These are phyloP conservation scores for Drymonia ruficornis DNA, from an alignment of 2,888 invertebrate species.

Conservation along the genomic window DNA sequence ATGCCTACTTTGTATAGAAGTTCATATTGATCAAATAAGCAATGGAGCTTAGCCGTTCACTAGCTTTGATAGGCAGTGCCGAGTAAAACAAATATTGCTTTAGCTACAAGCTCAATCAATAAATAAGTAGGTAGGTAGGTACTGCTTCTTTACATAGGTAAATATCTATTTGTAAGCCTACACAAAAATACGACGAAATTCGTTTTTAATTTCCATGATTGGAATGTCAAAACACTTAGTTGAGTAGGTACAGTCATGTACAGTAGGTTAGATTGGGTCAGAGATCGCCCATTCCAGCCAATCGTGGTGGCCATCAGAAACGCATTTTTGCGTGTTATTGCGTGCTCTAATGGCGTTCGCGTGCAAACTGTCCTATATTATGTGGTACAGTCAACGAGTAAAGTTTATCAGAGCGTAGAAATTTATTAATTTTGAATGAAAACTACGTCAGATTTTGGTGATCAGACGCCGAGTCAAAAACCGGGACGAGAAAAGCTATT, in stretches of 20 bases:
- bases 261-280: constrained; percentile 4
- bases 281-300: constrained; percentile 6
- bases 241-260: background rate
- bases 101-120: constrained; percentile 18
- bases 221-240: too few species aligned
- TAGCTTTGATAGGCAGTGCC: constrained; percentile 24
- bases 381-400: constrained; percentile 7
- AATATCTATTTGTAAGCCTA: background rate
- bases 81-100: constrained; percentile 26
- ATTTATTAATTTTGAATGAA: too few species aligned
- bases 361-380: constrained; percentile 33
- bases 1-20: background rate
- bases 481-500: too few species aligned
- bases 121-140: background rate
- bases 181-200: background rate
- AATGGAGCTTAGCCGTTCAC: constrained; percentile 15
- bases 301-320: constrained; percentile 12
- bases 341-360: constrained; percentile 34
- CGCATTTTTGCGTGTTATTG: constrained; percentile 15
- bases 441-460: too few species aligned
- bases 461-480: too few species aligned
- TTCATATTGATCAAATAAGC: constrained; percentile 16
- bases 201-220: too few species aligned
- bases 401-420: background rate
- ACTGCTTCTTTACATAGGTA: too few species aligned